Evolutionary conservation across 2,113 vertebrate genomes (phyloP), one percentile per base, ranked within the genome.

Genomic region (Nicator chloris): DNA sequence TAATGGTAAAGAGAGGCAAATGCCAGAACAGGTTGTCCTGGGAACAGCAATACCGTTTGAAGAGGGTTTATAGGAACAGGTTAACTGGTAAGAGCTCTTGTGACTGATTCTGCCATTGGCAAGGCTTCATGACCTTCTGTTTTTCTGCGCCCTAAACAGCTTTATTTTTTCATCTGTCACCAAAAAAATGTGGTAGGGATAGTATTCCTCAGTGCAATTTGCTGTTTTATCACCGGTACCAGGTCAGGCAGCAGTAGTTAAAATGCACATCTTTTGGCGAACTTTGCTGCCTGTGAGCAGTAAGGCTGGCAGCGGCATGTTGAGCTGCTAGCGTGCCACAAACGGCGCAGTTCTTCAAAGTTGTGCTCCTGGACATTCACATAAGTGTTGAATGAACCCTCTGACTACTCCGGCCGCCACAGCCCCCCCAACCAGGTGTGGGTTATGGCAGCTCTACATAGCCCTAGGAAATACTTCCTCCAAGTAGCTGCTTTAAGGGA

Each of bases 11-110:
- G 30, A 72, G 42, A 63, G 79, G 40, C 8, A 59, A 59, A 22
- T 45, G 47, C 26, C 33, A 17, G 51, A 70, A 54, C 3, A 44
- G 50, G 20, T 42, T 31, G 24, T 61, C 31, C 22, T 86, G 66
- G 20, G 20, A 85, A 37, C 1, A 12, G 39, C 39, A 23, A 0
- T 24, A 27, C 4, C 0, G 0, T 16, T 27, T 31, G 11, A 33
- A 51, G 50, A 33, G 21, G 3, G 9, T 8, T 12, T 71, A 64
- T 6, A 64, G 63, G 33, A 69, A 22, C 16, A 27, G 30, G n/a
- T 60, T 45, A 19, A 26, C 28, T 73, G 30, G 10, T n/a, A 16
- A 42, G 47, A 63, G 39, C 6, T 79, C 28, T 23, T 16, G 2
- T 39, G 27, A 20, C 40, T 0, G 0, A 10, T 71, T 31, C 28